Percentiles rank a stretch among this genome's conserved stretches.
Conservation (phyloP, 2,113 vertebrate species). For the Trichechus manatus region DNA sequence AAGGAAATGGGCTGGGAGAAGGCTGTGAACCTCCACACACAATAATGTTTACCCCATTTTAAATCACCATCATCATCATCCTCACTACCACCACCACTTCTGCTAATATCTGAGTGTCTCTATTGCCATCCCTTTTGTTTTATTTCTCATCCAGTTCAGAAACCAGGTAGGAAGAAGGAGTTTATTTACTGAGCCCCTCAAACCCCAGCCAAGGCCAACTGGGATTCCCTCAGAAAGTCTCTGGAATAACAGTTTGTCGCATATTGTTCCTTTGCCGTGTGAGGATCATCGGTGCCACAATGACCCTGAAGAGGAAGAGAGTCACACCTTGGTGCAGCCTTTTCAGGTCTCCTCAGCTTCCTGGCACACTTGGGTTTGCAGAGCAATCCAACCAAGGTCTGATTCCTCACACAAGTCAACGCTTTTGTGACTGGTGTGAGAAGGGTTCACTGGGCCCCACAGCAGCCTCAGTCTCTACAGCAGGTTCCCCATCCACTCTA, state of each 20-base stretch:
- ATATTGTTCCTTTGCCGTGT: neutral
- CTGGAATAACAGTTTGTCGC: neutral
- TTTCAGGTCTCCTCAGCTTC: neutral
- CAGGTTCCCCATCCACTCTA: neutral
- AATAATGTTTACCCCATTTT: neutral
- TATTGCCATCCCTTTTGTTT: neutral
- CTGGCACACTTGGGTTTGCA: neutral
- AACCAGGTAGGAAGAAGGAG: neutral
- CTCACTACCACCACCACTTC: neutral
- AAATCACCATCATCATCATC: neutral
- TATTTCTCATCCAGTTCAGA: slow-evolving; percentile 16
- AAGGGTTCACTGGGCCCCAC: neutral
- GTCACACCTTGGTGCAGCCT: too few relatives aligned
- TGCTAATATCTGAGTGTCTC: neutral
- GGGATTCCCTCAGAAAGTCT: neutral
- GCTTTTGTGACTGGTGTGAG: neutral
- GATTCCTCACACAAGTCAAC: slow-evolving; percentile 7
- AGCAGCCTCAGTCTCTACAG: neutral
- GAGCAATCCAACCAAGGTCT: neutral
- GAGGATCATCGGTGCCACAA: neutral
- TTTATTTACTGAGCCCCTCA: neutral
- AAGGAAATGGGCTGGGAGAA: neutral
- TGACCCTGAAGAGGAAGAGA: neutral
- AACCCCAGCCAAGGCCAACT: neutral
- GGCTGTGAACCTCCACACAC: neutral